phyloP scores from a whole-genome alignment of 2,888 invertebrate genomes.

The Unio delphinus region DNA sequence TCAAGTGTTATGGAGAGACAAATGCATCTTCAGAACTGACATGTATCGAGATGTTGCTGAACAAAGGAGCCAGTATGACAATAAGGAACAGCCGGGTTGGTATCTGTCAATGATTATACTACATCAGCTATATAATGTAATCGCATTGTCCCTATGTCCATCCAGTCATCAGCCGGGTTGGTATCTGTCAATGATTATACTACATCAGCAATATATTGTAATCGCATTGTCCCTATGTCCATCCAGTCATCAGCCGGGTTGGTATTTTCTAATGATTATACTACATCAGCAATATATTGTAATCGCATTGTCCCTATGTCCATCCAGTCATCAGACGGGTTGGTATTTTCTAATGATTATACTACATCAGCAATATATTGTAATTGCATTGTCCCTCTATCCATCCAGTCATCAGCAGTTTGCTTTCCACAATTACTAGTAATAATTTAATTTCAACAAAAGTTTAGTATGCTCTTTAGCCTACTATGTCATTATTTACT shows the following conservation, averaged over 20 bases:
- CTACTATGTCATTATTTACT: no score
- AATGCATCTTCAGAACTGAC: slow-evolving; percentile 56
- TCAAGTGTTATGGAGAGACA: slow-evolving; percentile 69
- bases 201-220: not conserved
- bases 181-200: slow-evolving; percentile 3
- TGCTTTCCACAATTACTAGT: no score
- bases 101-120: not conserved
- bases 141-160: not conserved
- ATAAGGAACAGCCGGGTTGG: slow-evolving; percentile 64
- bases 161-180: slow-evolving; percentile 47
- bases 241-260: slow-evolving; percentile 52
- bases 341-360: slow-evolving; percentile 8
- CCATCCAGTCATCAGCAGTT: no score
- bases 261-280: slow-evolving; percentile 5
- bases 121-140: not conserved
- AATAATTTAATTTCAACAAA: no score
- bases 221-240: not conserved
- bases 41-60: slow-evolving; percentile 60
- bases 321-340: slow-evolving; percentile 50
- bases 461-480: no score
- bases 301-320: not conserved
- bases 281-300: not conserved
- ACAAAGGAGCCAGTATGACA: slow-evolving; percentile 57
- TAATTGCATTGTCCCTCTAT: not conserved
- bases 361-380: not conserved